Base-by-base conservation (phyloP, 2,113 vertebrate species). In the Chlorodrepanis virens region DNA sequence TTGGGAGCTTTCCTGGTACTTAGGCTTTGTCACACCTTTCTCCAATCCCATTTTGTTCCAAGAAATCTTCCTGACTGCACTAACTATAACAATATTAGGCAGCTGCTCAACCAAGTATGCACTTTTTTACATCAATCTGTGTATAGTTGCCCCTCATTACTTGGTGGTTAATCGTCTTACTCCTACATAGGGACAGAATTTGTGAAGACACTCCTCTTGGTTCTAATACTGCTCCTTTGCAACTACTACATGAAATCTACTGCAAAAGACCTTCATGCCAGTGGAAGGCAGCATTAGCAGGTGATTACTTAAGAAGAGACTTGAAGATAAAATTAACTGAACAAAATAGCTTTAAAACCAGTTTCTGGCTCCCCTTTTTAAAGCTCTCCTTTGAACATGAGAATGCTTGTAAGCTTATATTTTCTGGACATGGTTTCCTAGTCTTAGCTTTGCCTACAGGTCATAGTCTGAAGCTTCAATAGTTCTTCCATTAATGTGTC, bases 351-450 rank as follows among this genome's bases (percentile, higher is more conserved):
- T 89, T 81, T 79, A 19, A 89, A 71, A 33, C 21, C 2, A 23
- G 10, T 42, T 87, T 83, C 69, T 91, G 0, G 7, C n/a, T 91
- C 24, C 6, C 9, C 2, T 71, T 23, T 21, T 22, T 37, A 47
- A 76, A 76, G 8, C 40, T 71, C 81, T 94, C n/a, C 14, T 81
- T 85, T 89, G 47, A 64, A 45, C 7, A 29, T 37, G 28, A 78
- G 17, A 64, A 68, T 0, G 0, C 8, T 70, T 64, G 40, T 31
- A 76, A 71, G 3, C 5, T 76, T 56, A 0, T 64, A 52, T 75
- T 71, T 93, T 25, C 22, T 64, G 31, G 40, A 56, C 3, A 5
- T 24, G 14, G 15, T 14, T 60, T 93, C 10, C 25, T 54, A 31
- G 24, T n/a, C 5, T 42, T 56, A 94, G 10, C 18, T 89, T 39